Percentiles rank a stretch among this genome's conserved stretches.
Evolutionary conservation across 2,113 vertebrate species (phyloP).

Genomic region (Irena cyanogastra): DNA sequence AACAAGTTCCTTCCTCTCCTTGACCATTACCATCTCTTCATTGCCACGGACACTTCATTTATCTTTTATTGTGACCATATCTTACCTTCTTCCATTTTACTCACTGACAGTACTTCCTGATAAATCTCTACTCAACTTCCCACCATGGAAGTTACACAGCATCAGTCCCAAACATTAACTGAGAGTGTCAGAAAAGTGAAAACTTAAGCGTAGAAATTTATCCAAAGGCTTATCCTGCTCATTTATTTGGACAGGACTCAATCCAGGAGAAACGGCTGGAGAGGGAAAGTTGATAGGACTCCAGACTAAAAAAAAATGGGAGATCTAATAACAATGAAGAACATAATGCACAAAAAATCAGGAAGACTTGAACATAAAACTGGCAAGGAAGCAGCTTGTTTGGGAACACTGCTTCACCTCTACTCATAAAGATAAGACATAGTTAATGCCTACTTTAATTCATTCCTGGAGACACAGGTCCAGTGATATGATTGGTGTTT

Average conservation of each 20-base stretch:
- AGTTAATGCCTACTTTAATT: neutral
- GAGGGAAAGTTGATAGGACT: neutral
- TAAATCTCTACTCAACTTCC: neutral
- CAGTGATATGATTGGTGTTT: neutral
- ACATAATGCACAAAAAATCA: neutral
- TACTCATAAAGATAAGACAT: neutral
- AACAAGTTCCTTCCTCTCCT: neutral
- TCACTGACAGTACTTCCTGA: neutral
- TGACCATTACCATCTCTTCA: neutral
- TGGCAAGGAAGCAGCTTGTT: neutral
- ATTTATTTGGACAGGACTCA: neutral
- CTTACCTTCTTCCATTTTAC: neutral
- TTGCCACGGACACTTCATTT: neutral
- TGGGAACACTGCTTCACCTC: neutral
- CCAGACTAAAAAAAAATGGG: neutral
- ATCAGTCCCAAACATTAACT: neutral
- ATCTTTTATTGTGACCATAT: neutral
- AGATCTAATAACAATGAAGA: neutral
- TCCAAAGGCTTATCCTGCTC: neutral
- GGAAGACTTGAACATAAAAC: neutral
- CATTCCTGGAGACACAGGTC: neutral
- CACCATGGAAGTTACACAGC: neutral
- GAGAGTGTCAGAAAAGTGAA: neutral
- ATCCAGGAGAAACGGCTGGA: neutral
- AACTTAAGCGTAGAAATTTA: neutral